A percentile compares a stretch with the other conserved stretches of the same genome.
Evolutionary conservation across 1,140 invertebrate species (phyloP).

Genomic region (Drosophila novamexicana): DNA sequence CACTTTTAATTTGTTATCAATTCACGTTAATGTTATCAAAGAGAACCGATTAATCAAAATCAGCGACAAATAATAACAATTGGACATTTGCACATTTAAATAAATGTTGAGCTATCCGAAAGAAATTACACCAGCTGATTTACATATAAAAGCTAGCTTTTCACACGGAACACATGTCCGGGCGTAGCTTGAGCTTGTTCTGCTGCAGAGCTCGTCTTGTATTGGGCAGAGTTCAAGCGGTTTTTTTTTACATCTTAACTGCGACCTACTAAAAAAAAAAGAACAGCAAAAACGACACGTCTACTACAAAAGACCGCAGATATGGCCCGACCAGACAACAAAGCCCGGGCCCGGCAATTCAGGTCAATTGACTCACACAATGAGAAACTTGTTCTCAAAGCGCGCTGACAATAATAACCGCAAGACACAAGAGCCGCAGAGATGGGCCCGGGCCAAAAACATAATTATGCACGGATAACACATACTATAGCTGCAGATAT

Average conservation of each 20-base stretch:
- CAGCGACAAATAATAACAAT: conserved; percentile 1
- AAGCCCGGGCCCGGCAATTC: conserved; percentile 43
- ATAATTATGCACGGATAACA: background rate
- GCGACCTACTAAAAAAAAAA: conserved; percentile 41
- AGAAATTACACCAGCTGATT: background rate
- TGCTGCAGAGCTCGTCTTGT: background rate
- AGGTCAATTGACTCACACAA: conserved; percentile 52
- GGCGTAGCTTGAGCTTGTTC: background rate
- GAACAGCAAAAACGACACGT: conserved; percentile 50
- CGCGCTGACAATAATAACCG: conserved; percentile 48
- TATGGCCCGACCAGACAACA: conserved; percentile 19
- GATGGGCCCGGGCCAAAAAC: conserved; percentile 14
- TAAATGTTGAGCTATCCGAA: background rate
- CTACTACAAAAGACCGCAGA: conserved; percentile 39
- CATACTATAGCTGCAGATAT: no score
- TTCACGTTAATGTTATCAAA: background rate
- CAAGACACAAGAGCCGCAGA: conserved; percentile 26
- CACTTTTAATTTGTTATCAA: background rate
- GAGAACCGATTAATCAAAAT: background rate
- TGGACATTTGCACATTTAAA: background rate
- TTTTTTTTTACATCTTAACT: conserved; percentile 17
- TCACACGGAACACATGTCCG: conserved; percentile 24
- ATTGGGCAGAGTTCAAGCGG: conserved; percentile 38
- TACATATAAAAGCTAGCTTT: background rate
- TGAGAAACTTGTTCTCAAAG: conserved; percentile 51